phyloP scores from a whole-genome alignment of 37 sponge, comb jelly and placozoan genomes.

The Aplysina aerophoba region DNA sequence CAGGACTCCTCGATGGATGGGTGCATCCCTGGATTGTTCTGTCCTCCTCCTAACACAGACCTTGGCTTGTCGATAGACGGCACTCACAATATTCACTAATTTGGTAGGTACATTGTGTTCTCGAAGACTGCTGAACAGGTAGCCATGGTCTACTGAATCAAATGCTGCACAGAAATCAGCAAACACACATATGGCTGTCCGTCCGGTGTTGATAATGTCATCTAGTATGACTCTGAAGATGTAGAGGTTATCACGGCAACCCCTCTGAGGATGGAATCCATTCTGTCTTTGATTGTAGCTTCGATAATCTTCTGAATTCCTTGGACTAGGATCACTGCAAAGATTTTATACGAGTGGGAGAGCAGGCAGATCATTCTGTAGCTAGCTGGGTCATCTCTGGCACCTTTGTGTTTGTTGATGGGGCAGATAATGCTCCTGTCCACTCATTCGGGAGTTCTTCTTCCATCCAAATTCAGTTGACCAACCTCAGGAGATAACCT shows the following conservation, averaged over 20 bases:
- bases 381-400: conserved; percentile 7
- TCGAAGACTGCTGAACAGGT: background rate
- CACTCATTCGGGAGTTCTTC: conserved; percentile 6
- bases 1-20: background rate
- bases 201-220: conserved; percentile 15
- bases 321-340: conserved; percentile 17
- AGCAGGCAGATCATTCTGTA: conserved; percentile 17
- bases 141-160: conserved; percentile 17
- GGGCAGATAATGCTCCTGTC: background rate
- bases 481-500: background rate
- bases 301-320: background rate
- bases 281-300: conserved; percentile 6
- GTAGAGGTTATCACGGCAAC: background rate
- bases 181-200: conserved; percentile 6
- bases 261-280: background rate
- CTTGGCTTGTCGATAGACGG: conserved; percentile 14
- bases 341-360: conserved; percentile 8
- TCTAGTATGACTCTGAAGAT: background rate
- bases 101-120: conserved; percentile 7
- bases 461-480: background rate
- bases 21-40: background rate
- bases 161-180: background rate
- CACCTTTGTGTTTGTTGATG: background rate
- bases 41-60: background rate
- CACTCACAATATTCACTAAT: conserved; percentile 14